A percentile compares a stretch with the other conserved stretches of the same genome.
These are phyloP conservation scores for Ecdyonurus torrentis DNA, from an alignment of 2,888 invertebrate genomes.

Conservation along the genomic window DNA sequence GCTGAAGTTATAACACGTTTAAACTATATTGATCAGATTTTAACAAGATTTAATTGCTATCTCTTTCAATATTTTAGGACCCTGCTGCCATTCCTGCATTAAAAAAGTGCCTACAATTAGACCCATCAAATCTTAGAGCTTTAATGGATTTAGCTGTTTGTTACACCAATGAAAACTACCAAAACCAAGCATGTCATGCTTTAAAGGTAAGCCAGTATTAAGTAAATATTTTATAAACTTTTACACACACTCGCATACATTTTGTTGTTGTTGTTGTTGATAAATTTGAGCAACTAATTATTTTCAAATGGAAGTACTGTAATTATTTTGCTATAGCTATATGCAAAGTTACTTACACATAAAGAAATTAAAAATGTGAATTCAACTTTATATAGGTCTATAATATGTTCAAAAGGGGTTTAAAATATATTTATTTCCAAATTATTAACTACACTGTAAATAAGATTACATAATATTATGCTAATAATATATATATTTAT, in stretches of 20 bases:
- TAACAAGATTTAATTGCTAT: too few species aligned
- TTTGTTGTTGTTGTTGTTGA: slow-evolving; percentile 1
- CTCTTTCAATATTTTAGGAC: slow-evolving; percentile 36
- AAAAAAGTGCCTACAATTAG: slow-evolving; percentile 62
- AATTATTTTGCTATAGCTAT: too few species aligned
- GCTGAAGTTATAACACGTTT: neutral
- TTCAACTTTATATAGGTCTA: too few species aligned
- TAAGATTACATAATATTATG: too few species aligned
- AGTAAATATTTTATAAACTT: neutral
- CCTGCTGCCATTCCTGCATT: slow-evolving; percentile 83
- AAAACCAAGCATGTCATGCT: slow-evolving; percentile 72
- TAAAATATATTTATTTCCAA: too few species aligned
- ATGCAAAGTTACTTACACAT: too few species aligned
- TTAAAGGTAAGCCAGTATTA: slow-evolving; percentile 33
- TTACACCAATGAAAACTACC: slow-evolving; percentile 90
- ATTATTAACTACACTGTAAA: too few species aligned
- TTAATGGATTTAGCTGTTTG: slow-evolving; percentile 84
- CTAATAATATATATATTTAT: too few species aligned
- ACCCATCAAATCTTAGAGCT: slow-evolving; percentile 64
- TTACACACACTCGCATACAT: too few species aligned
- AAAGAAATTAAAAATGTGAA: too few species aligned
- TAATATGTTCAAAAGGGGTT: too few species aligned
- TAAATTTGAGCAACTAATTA: neutral
- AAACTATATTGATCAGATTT: neutral
- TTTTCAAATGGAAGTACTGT: too few species aligned